Conservation (phyloP, 30 jellyfish, hydroid and myxozoan genomes). For the Nemopilema nomurai region DNA sequence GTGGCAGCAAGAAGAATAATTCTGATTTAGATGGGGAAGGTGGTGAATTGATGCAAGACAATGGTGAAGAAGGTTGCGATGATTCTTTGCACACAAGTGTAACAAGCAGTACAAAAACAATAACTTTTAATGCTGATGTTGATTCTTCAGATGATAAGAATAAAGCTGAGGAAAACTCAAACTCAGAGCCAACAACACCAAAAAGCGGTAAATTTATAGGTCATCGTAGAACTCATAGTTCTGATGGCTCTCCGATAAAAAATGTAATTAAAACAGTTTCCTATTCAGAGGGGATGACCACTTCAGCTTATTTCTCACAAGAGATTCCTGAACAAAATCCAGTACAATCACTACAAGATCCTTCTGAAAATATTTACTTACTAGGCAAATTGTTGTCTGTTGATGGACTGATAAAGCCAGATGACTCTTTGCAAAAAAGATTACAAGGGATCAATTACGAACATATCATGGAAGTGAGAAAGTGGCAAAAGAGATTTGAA, state of each 20-base stretch:
- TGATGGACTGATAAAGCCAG: slow-evolving; percentile 79
- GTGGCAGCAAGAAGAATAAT: not conserved
- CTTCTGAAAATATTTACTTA: slow-evolving; percentile 20
- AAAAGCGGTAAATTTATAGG: slow-evolving; percentile 45
- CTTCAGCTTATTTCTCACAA: slow-evolving; percentile 51
- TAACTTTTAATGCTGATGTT: slow-evolving; percentile 33
- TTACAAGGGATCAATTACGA: slow-evolving; percentile 57
- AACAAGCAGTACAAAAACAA: slow-evolving; percentile 71
- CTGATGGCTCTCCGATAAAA: slow-evolving; percentile 56
- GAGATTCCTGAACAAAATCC: slow-evolving; percentile 12
- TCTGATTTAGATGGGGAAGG: not conserved
- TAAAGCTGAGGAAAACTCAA: slow-evolving; percentile 42
- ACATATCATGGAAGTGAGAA: slow-evolving; percentile 64
- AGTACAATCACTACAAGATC: slow-evolving; percentile 8
- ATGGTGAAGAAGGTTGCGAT: not conserved
- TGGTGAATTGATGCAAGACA: not conserved
- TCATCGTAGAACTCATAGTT: slow-evolving; percentile 68
- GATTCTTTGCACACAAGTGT: slow-evolving; percentile 53
- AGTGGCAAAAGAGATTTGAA: slow-evolving; percentile 75
- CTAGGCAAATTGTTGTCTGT: slow-evolving; percentile 51
- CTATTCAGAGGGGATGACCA: slow-evolving; percentile 47
- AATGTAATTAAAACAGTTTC: slow-evolving; percentile 52
- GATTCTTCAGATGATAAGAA: slow-evolving; percentile 19
- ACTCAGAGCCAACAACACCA: slow-evolving; percentile 73
- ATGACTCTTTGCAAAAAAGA: slow-evolving; percentile 53